Evolutionary conservation across 2,113 vertebrate species (phyloP).

Genomic region (Corydoras maculifer): DNA sequence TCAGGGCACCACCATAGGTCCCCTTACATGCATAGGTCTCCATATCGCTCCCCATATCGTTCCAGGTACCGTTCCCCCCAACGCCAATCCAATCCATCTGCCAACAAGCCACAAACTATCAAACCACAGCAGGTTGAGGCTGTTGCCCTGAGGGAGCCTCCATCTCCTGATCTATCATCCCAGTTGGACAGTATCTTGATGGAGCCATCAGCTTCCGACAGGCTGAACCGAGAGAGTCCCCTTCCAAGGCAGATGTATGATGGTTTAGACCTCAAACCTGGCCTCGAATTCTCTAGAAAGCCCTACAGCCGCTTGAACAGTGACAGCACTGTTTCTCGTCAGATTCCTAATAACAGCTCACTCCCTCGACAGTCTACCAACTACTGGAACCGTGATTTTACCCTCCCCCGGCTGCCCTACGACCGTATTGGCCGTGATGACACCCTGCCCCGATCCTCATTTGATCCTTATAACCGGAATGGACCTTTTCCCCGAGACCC

Average conservation of each 20-base stretch:
- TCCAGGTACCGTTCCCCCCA: conserved; percentile 70
- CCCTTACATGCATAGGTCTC: conserved; percentile 66
- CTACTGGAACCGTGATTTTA: background rate
- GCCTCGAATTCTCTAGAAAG: background rate
- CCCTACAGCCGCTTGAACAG: conserved; percentile 16
- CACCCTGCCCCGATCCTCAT: background rate
- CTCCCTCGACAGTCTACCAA: background rate
- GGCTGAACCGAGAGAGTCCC: conserved; percentile 49
- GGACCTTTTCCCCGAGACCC: conserved; percentile 29
- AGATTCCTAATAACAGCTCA: background rate
- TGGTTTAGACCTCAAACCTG: conserved; percentile 4
- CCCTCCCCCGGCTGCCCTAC: background rate
- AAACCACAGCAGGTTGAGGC: conserved; percentile 60
- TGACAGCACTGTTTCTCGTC: background rate
- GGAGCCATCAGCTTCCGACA: conserved; percentile 49
- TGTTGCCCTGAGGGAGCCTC: conserved; percentile 45
- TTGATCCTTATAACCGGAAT: conserved; percentile 40
- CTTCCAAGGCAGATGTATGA: conserved; percentile 13
- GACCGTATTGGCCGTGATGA: conserved; percentile 39
- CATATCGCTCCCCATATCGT: conserved; percentile 59
- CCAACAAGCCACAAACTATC: conserved; percentile 63
- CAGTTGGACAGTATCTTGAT: conserved; percentile 50
- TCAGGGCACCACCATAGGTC: conserved; percentile 66
- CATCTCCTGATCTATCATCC: conserved; percentile 45
- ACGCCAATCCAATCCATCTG: conserved; percentile 53